Evolutionary conservation across 2,797 vertebrate genomes (phyloP).

Genomic region (Lophius americanus): DNA sequence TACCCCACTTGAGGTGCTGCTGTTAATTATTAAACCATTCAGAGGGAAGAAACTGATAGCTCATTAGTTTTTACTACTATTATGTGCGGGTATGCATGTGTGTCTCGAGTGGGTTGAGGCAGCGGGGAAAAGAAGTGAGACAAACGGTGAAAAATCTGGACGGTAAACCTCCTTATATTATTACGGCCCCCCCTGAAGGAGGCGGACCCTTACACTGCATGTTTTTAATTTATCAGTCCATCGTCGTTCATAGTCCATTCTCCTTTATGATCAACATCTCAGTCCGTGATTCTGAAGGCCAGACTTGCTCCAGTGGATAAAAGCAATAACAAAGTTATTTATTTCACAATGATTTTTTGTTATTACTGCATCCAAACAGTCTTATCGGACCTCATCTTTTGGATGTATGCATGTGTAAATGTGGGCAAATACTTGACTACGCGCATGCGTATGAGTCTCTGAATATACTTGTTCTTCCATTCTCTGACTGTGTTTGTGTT

Average conservation of each 20-base stretch:
- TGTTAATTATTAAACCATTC: constrained; percentile 77
- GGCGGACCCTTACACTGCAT: constrained; percentile 56
- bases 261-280: constrained; percentile 61
- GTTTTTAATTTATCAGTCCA: constrained; percentile 50
- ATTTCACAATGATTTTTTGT: constrained; percentile 41
- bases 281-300: constrained; percentile 62
- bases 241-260: constrained; percentile 62
- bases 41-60: constrained; percentile 70
- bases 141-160: constrained; percentile 54
- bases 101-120: constrained; percentile 57
- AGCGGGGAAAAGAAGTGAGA: constrained; percentile 60
- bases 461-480: constrained; percentile 45
- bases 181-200: constrained; percentile 49
- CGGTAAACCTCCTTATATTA: constrained; percentile 54
- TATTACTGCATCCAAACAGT: constrained; percentile 63
- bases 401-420: constrained; percentile 42
- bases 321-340: constrained; percentile 38
- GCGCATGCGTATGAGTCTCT: constrained; percentile 34
- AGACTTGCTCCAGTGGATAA: constrained; percentile 35
- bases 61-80: constrained; percentile 76
- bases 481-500: constrained; percentile 29
- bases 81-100: constrained; percentile 47
- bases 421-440: constrained; percentile 58
- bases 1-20: constrained; percentile 70
- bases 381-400: constrained; percentile 38